Percentiles rank a stretch among this genome's conserved stretches.
Evolutionary conservation across 2,888 invertebrate species (phyloP).

Genomic region (Unio delphinus): DNA sequence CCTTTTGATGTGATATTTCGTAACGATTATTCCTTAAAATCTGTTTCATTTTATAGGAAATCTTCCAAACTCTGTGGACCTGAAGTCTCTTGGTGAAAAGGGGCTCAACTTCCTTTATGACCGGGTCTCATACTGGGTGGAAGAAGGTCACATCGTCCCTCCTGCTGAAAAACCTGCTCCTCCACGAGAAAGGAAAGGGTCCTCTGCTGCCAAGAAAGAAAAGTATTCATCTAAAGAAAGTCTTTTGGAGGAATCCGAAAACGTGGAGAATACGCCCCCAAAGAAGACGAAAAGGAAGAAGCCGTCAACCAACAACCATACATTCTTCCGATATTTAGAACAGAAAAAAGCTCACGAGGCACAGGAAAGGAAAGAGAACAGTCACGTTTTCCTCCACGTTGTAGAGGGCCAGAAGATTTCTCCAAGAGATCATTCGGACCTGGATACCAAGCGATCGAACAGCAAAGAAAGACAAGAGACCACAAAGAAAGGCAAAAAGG

Average conservation of each 20-base stretch:
- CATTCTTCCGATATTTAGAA: constrained; percentile 40
- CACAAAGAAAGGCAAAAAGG: constrained; percentile 14
- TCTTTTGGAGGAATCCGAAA: constrained; percentile 29
- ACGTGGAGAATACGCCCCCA: constrained; percentile 20
- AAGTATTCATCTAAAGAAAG: constrained; percentile 34
- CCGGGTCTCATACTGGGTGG: constrained; percentile 48
- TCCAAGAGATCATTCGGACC: constrained; percentile 23
- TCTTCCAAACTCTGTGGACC: constrained; percentile 11
- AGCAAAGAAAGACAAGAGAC: constrained; percentile 19
- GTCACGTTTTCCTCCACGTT: constrained; percentile 35
- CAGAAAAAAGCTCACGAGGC: constrained; percentile 39
- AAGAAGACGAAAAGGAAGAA: constrained; percentile 13
- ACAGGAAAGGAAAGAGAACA: constrained; percentile 29
- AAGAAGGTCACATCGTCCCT: constrained; percentile 39
- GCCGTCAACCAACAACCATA: constrained; percentile 25
- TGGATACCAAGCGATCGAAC: constrained; percentile 22
- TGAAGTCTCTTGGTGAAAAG: constrained; percentile 37
- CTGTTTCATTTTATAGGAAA: too few species aligned
- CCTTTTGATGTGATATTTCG: too few species aligned
- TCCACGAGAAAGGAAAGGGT: constrained; percentile 29
- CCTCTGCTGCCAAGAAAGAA: constrained; percentile 24
- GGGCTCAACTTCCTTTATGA: constrained; percentile 48
- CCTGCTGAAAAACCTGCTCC: constrained; percentile 25
- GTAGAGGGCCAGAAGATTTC: constrained; percentile 36
- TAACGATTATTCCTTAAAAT: too few species aligned